Evolutionary conservation across 2,113 vertebrate genomes (phyloP).

Genomic region (Orcinus orca): DNA sequence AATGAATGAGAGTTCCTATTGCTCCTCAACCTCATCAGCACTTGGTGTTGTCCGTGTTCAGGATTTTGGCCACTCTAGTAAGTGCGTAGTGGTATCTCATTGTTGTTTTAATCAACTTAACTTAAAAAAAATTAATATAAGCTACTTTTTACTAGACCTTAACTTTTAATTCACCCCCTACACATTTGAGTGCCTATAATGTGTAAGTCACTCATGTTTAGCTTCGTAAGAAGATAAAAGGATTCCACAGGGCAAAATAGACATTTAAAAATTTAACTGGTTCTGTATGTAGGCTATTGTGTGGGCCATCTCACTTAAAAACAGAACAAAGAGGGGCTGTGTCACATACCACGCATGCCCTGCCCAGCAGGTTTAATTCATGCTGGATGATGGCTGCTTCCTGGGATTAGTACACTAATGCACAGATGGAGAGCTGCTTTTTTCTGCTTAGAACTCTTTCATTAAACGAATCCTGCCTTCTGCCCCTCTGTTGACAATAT

Average conservation of each 20-base stretch:
- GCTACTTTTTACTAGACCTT: not conserved
- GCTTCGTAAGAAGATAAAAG: not conserved
- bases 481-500: fast-evolving
- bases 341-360: not conserved
- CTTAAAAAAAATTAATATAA: not conserved
- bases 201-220: not conserved
- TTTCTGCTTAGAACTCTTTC: constrained; percentile 35
- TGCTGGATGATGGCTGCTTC: not conserved
- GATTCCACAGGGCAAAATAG: not conserved
- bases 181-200: not conserved
- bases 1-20: not conserved
- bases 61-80: not conserved
- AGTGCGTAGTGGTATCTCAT: not conserved
- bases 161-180: not conserved
- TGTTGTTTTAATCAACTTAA: not conserved
- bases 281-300: not conserved
- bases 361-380: constrained; percentile 18
- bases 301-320: not conserved
- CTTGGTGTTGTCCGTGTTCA: not conserved
- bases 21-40: not conserved
- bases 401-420: not conserved
- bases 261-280: constrained; percentile 33
- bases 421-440: not conserved
- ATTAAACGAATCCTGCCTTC: not conserved
- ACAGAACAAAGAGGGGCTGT: constrained; percentile 10